These are phyloP conservation scores for Eumacrocentrus americanus DNA, from an alignment of 2,888 invertebrate species.

Conservation along the genomic window DNA sequence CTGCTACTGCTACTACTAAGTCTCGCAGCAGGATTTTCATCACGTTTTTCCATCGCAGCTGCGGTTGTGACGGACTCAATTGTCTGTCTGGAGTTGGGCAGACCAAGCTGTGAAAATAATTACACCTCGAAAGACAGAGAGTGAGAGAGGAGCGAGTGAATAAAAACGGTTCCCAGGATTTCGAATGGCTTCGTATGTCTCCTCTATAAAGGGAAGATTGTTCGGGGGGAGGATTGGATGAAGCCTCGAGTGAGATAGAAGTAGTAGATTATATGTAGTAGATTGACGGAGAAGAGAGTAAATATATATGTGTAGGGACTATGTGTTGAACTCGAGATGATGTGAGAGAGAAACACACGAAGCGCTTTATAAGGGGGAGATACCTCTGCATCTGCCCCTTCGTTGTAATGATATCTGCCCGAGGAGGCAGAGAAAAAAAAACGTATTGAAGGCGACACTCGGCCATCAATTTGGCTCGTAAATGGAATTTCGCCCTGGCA, in stretches of 20 bases:
- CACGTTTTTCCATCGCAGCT: slow-evolving; percentile 32
- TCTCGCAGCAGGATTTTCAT: slow-evolving; percentile 29
- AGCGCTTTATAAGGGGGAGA: slow-evolving; percentile 35
- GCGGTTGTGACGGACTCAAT: slow-evolving; percentile 26
- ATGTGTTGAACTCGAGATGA: slow-evolving; percentile 32
- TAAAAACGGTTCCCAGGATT: slow-evolving; percentile 59
- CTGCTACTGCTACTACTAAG: too few species aligned
- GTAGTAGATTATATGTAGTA: too few species aligned
- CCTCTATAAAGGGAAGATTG: slow-evolving; percentile 58
- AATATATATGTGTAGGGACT: slow-evolving; percentile 28
- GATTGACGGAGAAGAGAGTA: slow-evolving; percentile 26
- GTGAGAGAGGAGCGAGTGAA: slow-evolving; percentile 22
- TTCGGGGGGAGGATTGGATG: slow-evolving; percentile 47
- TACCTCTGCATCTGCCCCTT: slow-evolving; percentile 55
- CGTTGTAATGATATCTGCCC: slow-evolving; percentile 54
- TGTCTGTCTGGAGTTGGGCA: slow-evolving; percentile 24
- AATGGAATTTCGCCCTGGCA: slow-evolving; percentile 41
- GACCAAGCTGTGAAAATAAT: slow-evolving; percentile 58
- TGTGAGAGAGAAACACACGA: slow-evolving; percentile 16
- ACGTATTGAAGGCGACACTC: slow-evolving; percentile 42
- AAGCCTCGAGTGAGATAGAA: slow-evolving; percentile 30
- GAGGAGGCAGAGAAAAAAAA: slow-evolving; percentile 32
- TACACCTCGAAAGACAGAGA: slow-evolving; percentile 51
- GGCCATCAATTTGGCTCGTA: slow-evolving; percentile 53
- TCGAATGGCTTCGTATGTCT: slow-evolving; percentile 57